Conservation (phyloP, 2,888 invertebrate genomes). For the Ypsolopha sequella region DNA sequence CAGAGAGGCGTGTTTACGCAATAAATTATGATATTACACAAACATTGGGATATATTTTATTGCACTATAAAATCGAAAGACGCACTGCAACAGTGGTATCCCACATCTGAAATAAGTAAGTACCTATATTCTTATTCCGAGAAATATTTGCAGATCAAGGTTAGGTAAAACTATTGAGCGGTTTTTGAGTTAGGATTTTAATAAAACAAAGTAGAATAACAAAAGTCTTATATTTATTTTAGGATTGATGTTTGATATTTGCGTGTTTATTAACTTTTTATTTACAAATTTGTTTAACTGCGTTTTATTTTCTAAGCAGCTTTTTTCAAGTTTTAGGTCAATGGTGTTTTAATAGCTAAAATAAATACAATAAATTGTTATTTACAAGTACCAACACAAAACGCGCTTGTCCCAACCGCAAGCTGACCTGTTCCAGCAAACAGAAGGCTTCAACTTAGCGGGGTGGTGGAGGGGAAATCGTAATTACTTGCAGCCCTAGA, state of each 20-base stretch:
- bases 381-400: too few relatives aligned
- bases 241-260: not conserved
- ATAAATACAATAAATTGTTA: too few relatives aligned
- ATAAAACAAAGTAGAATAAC: not conserved
- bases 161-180: not conserved
- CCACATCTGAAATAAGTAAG: slow-evolving; percentile 11
- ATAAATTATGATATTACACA: slow-evolving; percentile 59
- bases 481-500: too few relatives aligned
- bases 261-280: too few relatives aligned
- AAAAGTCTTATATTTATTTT: too few relatives aligned
- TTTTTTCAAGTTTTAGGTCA: too few relatives aligned
- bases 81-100: slow-evolving; percentile 26
- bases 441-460: too few relatives aligned
- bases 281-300: not conserved
- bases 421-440: too few relatives aligned
- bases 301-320: too few relatives aligned
- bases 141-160: slow-evolving; percentile 1
- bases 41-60: slow-evolving; percentile 61
- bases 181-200: not conserved
- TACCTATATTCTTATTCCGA: not conserved
- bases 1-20: slow-evolving; percentile 37
- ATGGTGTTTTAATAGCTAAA: too few relatives aligned
- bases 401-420: too few relatives aligned
- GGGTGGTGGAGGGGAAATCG: too few relatives aligned
- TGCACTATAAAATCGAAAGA: slow-evolving; percentile 48